Base-by-base conservation (phyloP, 2,113 vertebrate species). In the Ploceus nigricollis region DNA sequence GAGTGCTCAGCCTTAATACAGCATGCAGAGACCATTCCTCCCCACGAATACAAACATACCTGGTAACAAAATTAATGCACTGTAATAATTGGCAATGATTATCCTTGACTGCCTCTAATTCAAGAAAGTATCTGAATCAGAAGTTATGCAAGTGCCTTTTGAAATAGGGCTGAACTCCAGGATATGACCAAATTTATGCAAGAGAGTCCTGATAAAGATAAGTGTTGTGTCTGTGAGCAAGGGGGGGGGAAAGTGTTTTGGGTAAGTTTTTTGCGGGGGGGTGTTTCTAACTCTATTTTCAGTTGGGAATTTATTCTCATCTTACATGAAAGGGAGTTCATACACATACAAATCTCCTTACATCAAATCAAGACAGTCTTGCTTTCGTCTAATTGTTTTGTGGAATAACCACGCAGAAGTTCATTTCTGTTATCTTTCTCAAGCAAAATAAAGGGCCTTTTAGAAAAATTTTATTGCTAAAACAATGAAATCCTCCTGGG, bases 391-490 rank as follows among this genome's bases (percentile, higher is more conserved):
- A 97, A 97, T 91, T 95, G 93, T 97, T 98, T 96, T 91, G 85
- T 95, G 89, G 95, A 97, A 95, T 96, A 97, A 93, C 95, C 94
- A 89, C 94, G 96, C 94, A 86, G 87, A 98, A 98, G 96, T 98
- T 98, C 97, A 97, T 94, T 98, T 93, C 94, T 97, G 93, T 97
- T 98, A 96, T 96, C 96, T 97, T 97, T 97, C 96, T 97, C 95
- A 96, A 94, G 95, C 85, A 98, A 98, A 98, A 98, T 97, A 98
- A 96, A 96, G 97, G 95, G 84, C 51, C 90, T 98, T 97, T 97
- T 97, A 97, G 94, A 97, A 97, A 97, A 97, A 98, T 91, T 95
- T 96, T 98, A 98, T 97, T 98, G 97, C 97, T 98, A 98, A 98
- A 98, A 98, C 98, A 98, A 98, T 97, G 76, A 94, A 96, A 97